Evolutionary conservation across 2,888 invertebrate genomes (phyloP).

Genomic region (Tenthredo scrophulariae): DNA sequence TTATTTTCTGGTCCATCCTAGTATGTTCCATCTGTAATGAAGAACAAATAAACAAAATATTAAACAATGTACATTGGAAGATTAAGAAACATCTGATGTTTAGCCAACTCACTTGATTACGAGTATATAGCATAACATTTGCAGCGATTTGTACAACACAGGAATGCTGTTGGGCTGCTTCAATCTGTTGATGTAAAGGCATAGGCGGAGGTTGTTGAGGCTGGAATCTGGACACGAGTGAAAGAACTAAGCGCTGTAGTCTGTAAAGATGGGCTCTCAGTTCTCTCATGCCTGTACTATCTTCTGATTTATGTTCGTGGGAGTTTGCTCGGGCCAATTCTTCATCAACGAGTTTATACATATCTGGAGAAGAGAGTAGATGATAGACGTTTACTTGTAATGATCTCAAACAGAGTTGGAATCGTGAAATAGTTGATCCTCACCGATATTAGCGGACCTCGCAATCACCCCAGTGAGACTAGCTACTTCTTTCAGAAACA

Average conservation of each 20-base stretch:
- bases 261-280: conserved; percentile 83
- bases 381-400: neutral
- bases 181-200: conserved; percentile 61
- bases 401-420: conserved; percentile 62
- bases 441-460: conserved; percentile 82
- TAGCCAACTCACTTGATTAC: conserved; percentile 79
- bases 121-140: conserved; percentile 86
- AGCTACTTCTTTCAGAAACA: conserved; percentile 87
- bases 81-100: neutral
- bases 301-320: conserved; percentile 65
- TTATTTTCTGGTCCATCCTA: conserved; percentile 74
- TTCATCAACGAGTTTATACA: conserved; percentile 75
- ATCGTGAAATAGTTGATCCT: conserved; percentile 73
- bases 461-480: conserved; percentile 88
- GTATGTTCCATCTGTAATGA: conserved; percentile 72
- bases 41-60: neutral
- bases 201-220: conserved; percentile 67
- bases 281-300: conserved; percentile 73
- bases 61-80: neutral
- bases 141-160: conserved; percentile 82
- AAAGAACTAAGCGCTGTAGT: conserved; percentile 87
- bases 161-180: conserved; percentile 68
- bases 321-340: conserved; percentile 67
- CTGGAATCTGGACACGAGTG: conserved; percentile 86
- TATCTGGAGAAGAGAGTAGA: conserved; percentile 63